Evolutionary conservation across 2,797 vertebrate species (phyloP).

Genomic region (Steatocranus sp.): DNA sequence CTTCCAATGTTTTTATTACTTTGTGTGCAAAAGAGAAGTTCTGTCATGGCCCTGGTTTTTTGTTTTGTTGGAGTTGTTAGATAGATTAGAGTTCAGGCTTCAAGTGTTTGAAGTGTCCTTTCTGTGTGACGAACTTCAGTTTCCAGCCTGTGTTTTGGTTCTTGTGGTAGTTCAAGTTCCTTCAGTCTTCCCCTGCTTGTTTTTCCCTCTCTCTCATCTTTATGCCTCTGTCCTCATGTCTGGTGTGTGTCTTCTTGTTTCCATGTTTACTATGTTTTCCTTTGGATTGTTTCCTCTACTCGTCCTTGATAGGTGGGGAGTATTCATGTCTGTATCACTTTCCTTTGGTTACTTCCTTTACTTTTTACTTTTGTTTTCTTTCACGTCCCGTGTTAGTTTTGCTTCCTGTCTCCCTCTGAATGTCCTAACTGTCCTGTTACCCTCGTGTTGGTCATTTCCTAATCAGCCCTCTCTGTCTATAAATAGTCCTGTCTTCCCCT

Average conservation of each 20-base stretch:
- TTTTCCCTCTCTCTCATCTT: background rate
- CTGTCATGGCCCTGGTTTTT: accelerated
- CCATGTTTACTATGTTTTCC: background rate
- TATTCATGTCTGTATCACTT: background rate
- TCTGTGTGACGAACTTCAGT: background rate
- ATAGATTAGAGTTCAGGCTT: background rate
- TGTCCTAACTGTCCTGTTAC: background rate
- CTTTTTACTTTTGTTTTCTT: background rate
- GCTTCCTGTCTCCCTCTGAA: background rate
- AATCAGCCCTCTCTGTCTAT: background rate
- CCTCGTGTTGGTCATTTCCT: background rate
- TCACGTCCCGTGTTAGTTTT: background rate
- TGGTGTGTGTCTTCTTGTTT: background rate
- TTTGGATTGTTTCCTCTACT: background rate
- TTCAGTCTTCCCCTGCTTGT: background rate
- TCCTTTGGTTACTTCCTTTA: background rate
- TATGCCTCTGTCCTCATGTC: background rate
- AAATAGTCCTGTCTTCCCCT: accelerated
- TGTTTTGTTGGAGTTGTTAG: background rate
- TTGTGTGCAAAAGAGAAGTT: accelerated
- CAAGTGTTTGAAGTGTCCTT: background rate
- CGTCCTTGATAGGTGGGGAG: background rate
- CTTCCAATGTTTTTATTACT: background rate
- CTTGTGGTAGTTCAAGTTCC: background rate
- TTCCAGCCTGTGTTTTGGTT: background rate